Conservation (phyloP, 1,140 invertebrate species). For the Conus ventricosus region DNA sequence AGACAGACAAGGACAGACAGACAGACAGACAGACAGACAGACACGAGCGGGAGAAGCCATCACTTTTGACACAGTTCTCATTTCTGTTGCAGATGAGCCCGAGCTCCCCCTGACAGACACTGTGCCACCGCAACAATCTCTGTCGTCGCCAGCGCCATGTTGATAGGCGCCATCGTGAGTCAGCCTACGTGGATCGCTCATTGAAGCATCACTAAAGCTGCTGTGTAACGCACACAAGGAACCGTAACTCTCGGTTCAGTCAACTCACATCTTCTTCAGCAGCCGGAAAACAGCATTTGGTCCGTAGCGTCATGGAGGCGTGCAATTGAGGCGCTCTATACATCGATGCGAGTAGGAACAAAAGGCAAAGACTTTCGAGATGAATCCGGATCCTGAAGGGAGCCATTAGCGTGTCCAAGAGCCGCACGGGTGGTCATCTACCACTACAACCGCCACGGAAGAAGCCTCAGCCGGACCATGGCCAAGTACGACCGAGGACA, state of each 20-base stretch:
- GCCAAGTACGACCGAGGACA: conserved; percentile 41
- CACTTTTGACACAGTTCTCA: too few relatives aligned
- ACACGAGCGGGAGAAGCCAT: too few relatives aligned
- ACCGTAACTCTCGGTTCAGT: background rate
- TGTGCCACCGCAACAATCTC: too few relatives aligned
- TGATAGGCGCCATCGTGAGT: background rate
- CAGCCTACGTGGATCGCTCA: background rate
- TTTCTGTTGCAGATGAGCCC: background rate
- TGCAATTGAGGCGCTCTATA: conserved; percentile 52
- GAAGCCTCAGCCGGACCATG: conserved; percentile 42
- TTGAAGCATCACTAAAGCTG: background rate
- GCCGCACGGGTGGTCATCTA: conserved; percentile 53
- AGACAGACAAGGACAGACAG: too few relatives aligned
- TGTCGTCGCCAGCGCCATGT: too few relatives aligned
- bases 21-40: background rate
- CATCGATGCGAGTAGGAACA: conserved; percentile 42
- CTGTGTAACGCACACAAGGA: background rate
- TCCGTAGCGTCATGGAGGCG: conserved; percentile 39
- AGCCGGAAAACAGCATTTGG: too few relatives aligned
- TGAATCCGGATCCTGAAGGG: conserved; percentile 53
- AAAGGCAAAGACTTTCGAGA: conserved; percentile 46
- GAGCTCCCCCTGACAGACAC: background rate
- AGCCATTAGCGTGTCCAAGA: conserved; percentile 52
- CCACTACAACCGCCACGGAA: conserved; percentile 53
- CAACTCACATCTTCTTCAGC: background rate